Evolutionary conservation across 2,797 vertebrate genomes (phyloP).

Genomic region (Eremophila alpestris): DNA sequence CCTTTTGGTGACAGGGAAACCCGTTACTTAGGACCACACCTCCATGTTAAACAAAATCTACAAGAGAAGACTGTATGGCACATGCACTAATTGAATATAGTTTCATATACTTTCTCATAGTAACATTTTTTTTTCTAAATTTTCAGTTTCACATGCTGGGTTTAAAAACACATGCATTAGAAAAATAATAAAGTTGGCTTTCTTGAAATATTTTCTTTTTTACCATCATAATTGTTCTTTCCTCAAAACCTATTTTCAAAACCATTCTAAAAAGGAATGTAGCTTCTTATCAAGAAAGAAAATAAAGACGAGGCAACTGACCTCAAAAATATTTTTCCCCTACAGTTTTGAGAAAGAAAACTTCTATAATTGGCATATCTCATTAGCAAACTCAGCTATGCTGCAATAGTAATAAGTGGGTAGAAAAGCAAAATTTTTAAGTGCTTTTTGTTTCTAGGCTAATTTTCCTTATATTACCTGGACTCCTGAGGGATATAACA

Average conservation of each 20-base stretch:
- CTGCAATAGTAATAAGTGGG: neutral
- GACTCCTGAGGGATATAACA: slow-evolving; percentile 17
- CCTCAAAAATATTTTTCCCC: neutral
- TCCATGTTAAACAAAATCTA: neutral
- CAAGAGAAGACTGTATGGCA: neutral
- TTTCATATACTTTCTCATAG: neutral
- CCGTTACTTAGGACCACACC: neutral
- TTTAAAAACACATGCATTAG: neutral
- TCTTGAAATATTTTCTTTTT: neutral
- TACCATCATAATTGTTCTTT: neutral
- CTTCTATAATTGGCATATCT: neutral
- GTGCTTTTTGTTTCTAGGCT: slow-evolving; percentile 40
- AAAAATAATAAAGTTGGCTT: neutral
- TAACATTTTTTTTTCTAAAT: neutral
- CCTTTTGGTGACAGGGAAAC: neutral
- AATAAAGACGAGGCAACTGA: neutral
- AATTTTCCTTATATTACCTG: slow-evolving; percentile 38
- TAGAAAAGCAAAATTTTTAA: slow-evolving; percentile 58
- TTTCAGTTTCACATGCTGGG: neutral
- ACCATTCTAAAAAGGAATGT: neutral
- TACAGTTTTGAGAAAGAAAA: neutral
- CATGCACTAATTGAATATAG: neutral
- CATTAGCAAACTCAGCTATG: neutral
- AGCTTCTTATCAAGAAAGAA: neutral
- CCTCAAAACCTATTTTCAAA: neutral